A percentile compares a stretch with the other conserved stretches of the same genome.
phyloP scores from a whole-genome alignment of 2,113 vertebrate species.

The Tricholaema leucomelas region DNA sequence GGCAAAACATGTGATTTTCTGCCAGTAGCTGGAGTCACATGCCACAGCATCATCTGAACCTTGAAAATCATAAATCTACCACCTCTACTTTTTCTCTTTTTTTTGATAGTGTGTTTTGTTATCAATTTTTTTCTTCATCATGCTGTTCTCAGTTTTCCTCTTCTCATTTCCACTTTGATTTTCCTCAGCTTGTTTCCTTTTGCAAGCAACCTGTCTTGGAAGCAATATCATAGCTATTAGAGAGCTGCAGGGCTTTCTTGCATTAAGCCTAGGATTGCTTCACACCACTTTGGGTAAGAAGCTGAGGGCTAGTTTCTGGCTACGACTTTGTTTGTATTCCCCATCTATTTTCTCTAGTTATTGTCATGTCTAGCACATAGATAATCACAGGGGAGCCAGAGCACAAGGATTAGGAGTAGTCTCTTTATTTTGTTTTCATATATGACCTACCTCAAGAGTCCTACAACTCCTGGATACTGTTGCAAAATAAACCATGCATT shows the following conservation, averaged over 20 bases:
- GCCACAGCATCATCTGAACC: not conserved
- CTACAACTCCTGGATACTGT: not conserved
- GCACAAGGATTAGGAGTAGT: not conserved
- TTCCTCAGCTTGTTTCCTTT: not conserved
- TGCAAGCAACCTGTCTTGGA: slow-evolving; percentile 29
- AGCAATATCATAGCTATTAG: not conserved
- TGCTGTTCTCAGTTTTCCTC: not conserved
- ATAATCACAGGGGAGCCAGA: not conserved
- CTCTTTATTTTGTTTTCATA: not conserved
- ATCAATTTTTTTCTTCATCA: not conserved
- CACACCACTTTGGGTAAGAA: not conserved
- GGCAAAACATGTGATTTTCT: not conserved
- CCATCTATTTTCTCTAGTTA: not conserved
- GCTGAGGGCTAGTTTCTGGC: not conserved
- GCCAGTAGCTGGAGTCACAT: not conserved
- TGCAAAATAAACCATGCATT: not conserved
- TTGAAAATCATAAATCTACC: not conserved
- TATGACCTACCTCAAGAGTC: not conserved
- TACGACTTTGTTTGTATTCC: not conserved
- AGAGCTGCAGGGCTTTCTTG: not conserved
- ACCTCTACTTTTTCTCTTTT: not conserved
- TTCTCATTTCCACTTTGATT: not conserved
- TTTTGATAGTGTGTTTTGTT: not conserved
- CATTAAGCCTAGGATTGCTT: slow-evolving; percentile 1
- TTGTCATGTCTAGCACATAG: not conserved